These are phyloP conservation scores for Emydocephalus ijimae DNA, from an alignment of 2,113 vertebrate genomes.

Conservation along the genomic window DNA sequence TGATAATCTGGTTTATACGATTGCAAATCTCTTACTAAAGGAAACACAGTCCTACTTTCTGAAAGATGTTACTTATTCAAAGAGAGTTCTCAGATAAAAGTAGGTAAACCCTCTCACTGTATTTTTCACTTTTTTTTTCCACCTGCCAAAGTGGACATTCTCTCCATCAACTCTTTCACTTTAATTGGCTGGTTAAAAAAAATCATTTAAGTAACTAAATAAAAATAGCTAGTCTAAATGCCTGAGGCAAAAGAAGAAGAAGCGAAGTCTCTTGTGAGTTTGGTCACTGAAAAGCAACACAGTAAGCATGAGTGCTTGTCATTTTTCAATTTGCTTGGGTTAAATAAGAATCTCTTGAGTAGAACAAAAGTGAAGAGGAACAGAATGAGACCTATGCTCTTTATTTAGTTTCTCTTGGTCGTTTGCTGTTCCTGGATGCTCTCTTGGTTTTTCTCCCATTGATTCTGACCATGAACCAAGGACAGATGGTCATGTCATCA, in stretches of 20 bases:
- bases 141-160: constrained; percentile 33
- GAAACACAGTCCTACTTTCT: rapidly evolving
- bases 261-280: constrained; percentile 78
- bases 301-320: constrained; percentile 72
- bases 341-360: constrained; percentile 56
- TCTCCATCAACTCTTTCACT: constrained; percentile 43
- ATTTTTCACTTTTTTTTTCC: background rate
- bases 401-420: constrained; percentile 11
- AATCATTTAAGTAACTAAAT: constrained; percentile 76
- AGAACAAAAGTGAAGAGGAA: constrained; percentile 27
- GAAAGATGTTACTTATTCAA: background rate
- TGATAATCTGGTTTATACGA: background rate
- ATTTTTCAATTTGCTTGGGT: constrained; percentile 61
- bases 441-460: background rate
- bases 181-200: constrained; percentile 32
- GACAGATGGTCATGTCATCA: constrained; percentile 57
- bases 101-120: background rate
- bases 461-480: constrained; percentile 66
- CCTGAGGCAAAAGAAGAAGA: constrained; percentile 75
- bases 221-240: constrained; percentile 79
- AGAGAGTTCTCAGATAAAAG: background rate
- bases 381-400: constrained; percentile 31
- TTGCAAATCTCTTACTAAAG: background rate
- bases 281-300: constrained; percentile 68
- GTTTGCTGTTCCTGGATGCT: constrained; percentile 2